Evolutionary conservation across 2,113 vertebrate genomes (phyloP).

Genomic region (Python bivittatus): DNA sequence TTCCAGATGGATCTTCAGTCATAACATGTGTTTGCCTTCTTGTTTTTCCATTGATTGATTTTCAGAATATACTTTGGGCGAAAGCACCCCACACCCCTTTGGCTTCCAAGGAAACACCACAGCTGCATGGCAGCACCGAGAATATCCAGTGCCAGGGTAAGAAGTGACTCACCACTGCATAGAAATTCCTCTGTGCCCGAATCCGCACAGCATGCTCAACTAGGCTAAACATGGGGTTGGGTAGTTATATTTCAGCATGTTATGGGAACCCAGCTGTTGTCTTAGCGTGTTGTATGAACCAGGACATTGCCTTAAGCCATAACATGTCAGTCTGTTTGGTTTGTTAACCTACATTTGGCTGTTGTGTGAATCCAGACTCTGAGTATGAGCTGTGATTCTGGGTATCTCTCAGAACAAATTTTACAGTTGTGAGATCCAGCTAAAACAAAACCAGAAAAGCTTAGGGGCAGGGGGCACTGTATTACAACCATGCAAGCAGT

Average conservation of each 20-base stretch:
- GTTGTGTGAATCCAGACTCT: not conserved
- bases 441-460: not conserved
- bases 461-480: not conserved
- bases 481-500: not conserved
- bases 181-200: not conserved
- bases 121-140: constrained; percentile 78
- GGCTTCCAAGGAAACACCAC: constrained; percentile 72
- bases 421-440: not conserved
- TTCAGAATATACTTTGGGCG: constrained; percentile 78
- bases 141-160: constrained; percentile 75
- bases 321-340: not conserved
- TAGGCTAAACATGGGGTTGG: no score
- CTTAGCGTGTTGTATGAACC: no score
- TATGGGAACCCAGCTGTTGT: no score
- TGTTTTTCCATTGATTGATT: not conserved
- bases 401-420: not conserved
- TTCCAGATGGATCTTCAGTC: no score
- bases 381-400: not conserved
- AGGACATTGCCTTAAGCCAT: no score
- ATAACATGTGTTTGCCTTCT: not conserved
- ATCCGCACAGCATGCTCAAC: no score
- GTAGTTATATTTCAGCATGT: no score
- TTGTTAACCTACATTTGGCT: not conserved
- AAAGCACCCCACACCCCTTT: constrained; percentile 69
- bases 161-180: not conserved